These are phyloP conservation scores for Forbesichthys papilliferus DNA, from an alignment of 2,113 vertebrate species.

Conservation along the genomic window DNA sequence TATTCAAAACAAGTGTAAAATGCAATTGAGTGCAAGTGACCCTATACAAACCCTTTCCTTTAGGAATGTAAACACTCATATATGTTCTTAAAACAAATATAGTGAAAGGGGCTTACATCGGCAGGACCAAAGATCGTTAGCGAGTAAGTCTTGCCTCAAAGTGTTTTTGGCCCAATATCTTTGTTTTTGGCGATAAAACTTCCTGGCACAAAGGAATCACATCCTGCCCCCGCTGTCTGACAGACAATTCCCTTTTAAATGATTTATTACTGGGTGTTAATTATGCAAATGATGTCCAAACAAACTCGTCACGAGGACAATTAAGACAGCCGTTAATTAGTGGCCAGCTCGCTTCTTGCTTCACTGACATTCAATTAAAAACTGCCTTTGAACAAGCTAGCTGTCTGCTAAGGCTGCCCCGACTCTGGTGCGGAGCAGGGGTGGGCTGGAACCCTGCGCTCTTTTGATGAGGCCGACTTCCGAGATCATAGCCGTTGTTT, in stretches of 20 bases:
- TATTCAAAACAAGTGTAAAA: no score
- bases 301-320: constrained; percentile 99
- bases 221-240: constrained; percentile 89
- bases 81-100: constrained; percentile 22
- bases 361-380: constrained; percentile 99
- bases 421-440: constrained; percentile 53
- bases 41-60: not conserved
- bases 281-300: constrained; percentile 99
- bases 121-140: constrained; percentile 34
- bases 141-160: constrained; percentile 40
- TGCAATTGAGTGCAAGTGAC: not conserved
- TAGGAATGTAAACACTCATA: not conserved
- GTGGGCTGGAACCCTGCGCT: constrained; percentile 53
- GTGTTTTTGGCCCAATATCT: constrained; percentile 46
- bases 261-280: constrained; percentile 99
- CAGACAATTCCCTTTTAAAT: constrained; percentile 99
- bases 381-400: constrained; percentile 71
- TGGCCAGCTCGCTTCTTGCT: constrained; percentile 90
- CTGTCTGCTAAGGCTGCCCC: constrained; percentile 60
- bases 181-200: constrained; percentile 67
- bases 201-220: constrained; percentile 69
- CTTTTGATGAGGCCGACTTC: constrained; percentile 53
- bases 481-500: constrained; percentile 45
- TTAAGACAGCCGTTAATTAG: constrained; percentile 99
- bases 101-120: constrained; percentile 7